Conservation (phyloP, 1,140 invertebrate genomes). For the Leptoteleia sp. region DNA sequence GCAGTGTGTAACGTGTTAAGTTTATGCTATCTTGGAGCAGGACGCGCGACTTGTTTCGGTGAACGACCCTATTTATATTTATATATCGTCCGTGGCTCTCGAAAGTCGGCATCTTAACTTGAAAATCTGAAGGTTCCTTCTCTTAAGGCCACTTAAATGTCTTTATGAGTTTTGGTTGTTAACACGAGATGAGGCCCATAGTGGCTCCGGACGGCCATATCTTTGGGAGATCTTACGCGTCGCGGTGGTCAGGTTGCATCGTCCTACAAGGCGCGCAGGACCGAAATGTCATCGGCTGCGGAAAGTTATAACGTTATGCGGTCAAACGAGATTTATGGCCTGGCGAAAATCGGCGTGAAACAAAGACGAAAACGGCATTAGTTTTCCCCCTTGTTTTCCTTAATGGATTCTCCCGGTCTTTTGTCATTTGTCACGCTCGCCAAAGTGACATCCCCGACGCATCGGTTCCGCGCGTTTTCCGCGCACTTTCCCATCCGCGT, state of each 20-base stretch:
- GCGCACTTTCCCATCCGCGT: not conserved
- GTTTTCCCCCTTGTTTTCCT: conserved; percentile 8
- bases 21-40: conserved; percentile 64
- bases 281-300: conserved; percentile 57
- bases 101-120: conserved; percentile 68
- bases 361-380: conserved; percentile 26
- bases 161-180: conserved; percentile 79
- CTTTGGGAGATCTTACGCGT: conserved; percentile 60
- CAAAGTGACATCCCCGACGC: conserved; percentile 17
- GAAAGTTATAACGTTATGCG: conserved; percentile 59
- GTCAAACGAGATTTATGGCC: conserved; percentile 40
- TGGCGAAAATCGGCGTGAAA: conserved; percentile 27
- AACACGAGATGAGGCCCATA: conserved; percentile 71
- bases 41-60: conserved; percentile 66
- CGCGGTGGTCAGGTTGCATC: conserved; percentile 58
- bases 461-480: not conserved
- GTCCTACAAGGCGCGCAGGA: conserved; percentile 29
- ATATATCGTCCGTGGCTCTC: conserved; percentile 63
- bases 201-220: conserved; percentile 46
- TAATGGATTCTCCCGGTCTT: conserved; percentile 22
- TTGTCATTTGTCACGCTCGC: conserved; percentile 37
- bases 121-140: conserved; percentile 68
- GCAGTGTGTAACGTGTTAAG: conserved; percentile 64
- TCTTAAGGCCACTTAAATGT: conserved; percentile 74
- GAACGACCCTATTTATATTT: conserved; percentile 69